A percentile compares a stretch with the other conserved stretches of the same genome.
Evolutionary conservation across 2,888 invertebrate genomes (phyloP).

Genomic region (Stenotaenia linearis): DNA sequence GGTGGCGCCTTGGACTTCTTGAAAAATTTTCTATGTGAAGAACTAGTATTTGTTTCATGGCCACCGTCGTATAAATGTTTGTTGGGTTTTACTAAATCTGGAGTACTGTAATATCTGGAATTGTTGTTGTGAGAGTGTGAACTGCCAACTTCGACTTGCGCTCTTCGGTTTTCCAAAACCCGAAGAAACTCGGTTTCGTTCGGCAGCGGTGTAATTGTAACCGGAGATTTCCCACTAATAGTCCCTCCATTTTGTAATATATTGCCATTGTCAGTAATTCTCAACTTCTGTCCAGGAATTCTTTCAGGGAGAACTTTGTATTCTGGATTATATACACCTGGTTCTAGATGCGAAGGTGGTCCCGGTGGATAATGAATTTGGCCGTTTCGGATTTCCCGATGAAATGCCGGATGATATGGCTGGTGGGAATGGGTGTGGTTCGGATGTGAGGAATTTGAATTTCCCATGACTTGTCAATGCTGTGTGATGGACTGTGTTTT

Average conservation of each 20-base stretch:
- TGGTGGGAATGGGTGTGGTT: constrained; percentile 30
- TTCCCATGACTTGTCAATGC: constrained; percentile 20
- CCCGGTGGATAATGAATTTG: background rate
- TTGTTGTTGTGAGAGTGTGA: background rate
- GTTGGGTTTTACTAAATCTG: background rate
- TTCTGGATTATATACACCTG: constrained; percentile 34
- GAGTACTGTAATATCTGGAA: constrained; percentile 26
- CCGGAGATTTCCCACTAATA: constrained; percentile 58
- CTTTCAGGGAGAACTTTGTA: constrained; percentile 37
- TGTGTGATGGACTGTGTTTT: background rate
- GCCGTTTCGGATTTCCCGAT: constrained; percentile 24
- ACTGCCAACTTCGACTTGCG: background rate
- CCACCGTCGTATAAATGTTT: background rate
- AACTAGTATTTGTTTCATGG: constrained; percentile 17
- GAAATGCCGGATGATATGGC: constrained; percentile 30
- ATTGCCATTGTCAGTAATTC: constrained; percentile 74
- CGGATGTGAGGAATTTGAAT: background rate
- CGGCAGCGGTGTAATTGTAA: background rate
- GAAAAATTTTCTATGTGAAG: background rate
- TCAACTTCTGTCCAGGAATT: constrained; percentile 48
- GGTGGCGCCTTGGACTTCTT: constrained; percentile 35
- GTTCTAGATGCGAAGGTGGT: background rate
- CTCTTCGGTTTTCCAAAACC: background rate
- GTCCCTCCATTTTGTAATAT: constrained; percentile 77
- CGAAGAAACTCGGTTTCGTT: background rate